Conservation (phyloP, 2,113 vertebrate genomes). For the Hippoglossus stenolepis region DNA sequence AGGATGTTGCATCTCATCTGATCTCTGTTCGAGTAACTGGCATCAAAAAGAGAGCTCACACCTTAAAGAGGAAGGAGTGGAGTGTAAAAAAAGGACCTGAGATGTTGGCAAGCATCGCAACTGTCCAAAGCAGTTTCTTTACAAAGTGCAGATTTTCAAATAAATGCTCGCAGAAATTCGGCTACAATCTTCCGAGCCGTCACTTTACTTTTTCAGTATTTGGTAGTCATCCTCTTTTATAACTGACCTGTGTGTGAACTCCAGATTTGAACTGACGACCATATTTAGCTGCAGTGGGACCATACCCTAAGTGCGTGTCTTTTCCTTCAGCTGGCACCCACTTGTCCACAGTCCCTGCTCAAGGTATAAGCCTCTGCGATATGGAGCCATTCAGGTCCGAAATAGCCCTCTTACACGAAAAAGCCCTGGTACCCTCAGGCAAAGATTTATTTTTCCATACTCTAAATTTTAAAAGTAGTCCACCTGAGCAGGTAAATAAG, state of each 20-base stretch:
- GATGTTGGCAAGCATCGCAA: not conserved
- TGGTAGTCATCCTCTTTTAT: constrained; percentile 6
- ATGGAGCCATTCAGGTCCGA: constrained; percentile 73
- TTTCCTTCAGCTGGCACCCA: constrained; percentile 78
- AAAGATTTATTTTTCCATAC: constrained; percentile 52
- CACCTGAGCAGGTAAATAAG: constrained; percentile 49
- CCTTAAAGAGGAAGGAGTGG: not conserved
- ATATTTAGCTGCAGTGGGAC: constrained; percentile 47
- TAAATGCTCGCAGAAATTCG: not conserved
- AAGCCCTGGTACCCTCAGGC: constrained; percentile 27
- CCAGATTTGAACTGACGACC: constrained; percentile 36
- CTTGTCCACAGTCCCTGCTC: constrained; percentile 62
- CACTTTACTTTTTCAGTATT: constrained; percentile 2
- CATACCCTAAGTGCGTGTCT: constrained; percentile 61
- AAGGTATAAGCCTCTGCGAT: constrained; percentile 49
- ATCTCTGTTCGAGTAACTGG: not conserved
- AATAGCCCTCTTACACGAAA: constrained; percentile 76
- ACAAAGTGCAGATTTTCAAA: not conserved
- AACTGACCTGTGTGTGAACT: constrained; percentile 52
- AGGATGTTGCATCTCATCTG: constrained; percentile 3
- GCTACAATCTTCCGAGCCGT: not conserved
- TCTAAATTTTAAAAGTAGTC: constrained; percentile 54
- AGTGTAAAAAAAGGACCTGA: too few species aligned
- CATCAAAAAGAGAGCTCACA: not conserved
- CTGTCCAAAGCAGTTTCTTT: not conserved